phyloP scores from a whole-genome alignment of 2,888 invertebrate genomes.

The Trissonchulus sp. region DNA sequence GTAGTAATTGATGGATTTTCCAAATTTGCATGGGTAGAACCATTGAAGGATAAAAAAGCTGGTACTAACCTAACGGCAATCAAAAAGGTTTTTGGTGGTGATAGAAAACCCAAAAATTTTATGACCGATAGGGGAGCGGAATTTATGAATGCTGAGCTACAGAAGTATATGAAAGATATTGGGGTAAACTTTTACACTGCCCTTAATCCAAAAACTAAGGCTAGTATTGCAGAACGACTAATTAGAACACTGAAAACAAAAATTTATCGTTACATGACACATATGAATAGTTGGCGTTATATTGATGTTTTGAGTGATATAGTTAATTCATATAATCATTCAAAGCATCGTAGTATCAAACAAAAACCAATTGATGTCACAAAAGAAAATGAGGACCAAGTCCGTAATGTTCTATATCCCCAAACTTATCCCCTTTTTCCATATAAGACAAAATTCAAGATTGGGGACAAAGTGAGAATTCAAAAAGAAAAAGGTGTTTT shows the following conservation, averaged over 20 bases:
- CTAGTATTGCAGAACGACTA: neutral
- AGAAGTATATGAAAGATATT: neutral
- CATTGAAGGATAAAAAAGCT: constrained; percentile 43
- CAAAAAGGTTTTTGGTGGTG: too few relatives aligned
- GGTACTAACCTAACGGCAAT: too few relatives aligned
- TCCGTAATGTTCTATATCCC: neutral
- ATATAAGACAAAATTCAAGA: constrained; percentile 22
- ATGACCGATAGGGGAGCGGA: neutral
- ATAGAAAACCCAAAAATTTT: neutral
- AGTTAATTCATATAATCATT: neutral
- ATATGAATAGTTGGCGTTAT: constrained; percentile 1
- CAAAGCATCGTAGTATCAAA: neutral
- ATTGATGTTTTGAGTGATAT: neutral
- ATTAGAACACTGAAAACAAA: neutral
- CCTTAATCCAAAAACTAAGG: neutral
- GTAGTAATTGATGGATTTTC: constrained; percentile 42
- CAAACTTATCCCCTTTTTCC: neutral
- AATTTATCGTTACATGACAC: constrained; percentile 8
- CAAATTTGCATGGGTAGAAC: constrained; percentile 40
- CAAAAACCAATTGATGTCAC: neutral
- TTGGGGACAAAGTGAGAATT: constrained; percentile 16
- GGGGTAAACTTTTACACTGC: neutral
- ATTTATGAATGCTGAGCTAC: neutral
- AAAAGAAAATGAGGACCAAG: neutral
- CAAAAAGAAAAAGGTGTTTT: neutral